A percentile compares a stretch with the other conserved stretches of the same genome.
Conservation (phyloP, 2,797 vertebrate species). For the Rhyacichthys aspro region DNA sequence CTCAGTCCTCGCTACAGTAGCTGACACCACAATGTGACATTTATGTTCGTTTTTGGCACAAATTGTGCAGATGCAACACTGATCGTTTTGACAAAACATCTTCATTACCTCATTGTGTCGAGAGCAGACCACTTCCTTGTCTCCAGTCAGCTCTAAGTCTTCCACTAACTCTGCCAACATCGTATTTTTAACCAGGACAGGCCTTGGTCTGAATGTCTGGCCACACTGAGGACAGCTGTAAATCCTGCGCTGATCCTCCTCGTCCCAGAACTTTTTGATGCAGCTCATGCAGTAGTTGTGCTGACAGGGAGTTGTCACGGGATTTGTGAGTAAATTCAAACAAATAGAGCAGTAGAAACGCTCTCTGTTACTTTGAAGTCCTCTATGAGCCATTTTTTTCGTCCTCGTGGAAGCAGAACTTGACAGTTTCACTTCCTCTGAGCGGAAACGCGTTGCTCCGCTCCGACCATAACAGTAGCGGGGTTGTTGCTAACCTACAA, state of each 20-base stretch:
- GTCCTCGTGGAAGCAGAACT: background rate
- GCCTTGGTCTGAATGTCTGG: constrained; percentile 6
- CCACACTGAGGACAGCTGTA: constrained; percentile 13
- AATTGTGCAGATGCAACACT: background rate
- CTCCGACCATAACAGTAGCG: background rate
- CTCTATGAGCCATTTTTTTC: constrained; percentile 7
- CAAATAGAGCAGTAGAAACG: constrained; percentile 7
- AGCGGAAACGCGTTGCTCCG: background rate
- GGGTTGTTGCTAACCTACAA: background rate
- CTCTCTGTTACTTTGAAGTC: constrained; percentile 5
- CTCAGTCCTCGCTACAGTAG: background rate
- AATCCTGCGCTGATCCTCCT: constrained; percentile 9
- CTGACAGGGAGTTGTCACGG: constrained; percentile 1
- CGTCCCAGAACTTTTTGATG: constrained; percentile 12
- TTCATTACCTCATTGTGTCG: background rate
- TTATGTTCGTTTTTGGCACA: background rate
- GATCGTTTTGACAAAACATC: constrained; percentile 1
- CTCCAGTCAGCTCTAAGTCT: background rate
- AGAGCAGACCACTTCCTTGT: background rate
- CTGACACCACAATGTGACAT: background rate
- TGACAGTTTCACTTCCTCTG: background rate
- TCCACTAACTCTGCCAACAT: constrained; percentile 7
- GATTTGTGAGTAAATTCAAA: constrained; percentile 4
- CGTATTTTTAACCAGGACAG: background rate
- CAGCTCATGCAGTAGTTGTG: constrained; percentile 16